Base-by-base conservation (phyloP, 2,888 invertebrate genomes). In the Euplagia quadripunctaria region DNA sequence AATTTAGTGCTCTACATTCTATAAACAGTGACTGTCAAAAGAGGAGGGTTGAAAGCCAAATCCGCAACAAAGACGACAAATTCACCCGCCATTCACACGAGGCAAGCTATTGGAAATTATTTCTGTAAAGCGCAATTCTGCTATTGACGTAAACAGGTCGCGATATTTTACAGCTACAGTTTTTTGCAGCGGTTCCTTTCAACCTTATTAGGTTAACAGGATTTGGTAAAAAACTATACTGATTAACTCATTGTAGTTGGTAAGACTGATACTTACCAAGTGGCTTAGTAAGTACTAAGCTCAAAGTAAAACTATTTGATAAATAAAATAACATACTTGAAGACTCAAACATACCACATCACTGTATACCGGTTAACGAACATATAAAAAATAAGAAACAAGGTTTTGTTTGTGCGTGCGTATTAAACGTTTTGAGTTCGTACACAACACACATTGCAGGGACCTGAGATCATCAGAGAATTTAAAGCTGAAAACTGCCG, bases 111-210 rank as follows among this genome's bases (percentile, higher is more conserved):
- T 91, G 90, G 91, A 91, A 93, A 92, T 93, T 89, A 92, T 93
- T 92, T 91, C 89, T 88, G 86, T 78, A 67, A 75, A 88, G 88
- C 87, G 87, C 89, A 87, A 67, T 88, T 89, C 92, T 93, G 93
- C 85, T 80, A 70, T 74, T 79, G 92, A 94, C 94, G 85, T 91
- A 94, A 93, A 87, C 93, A 89, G 94, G 94, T 91, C 94, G 88
- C 84, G 85, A 83, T 91, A 88, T 89, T 94, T 94, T 91, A 92
- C 89, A 83, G 86, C 81, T 80, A 85, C 85, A 71, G 63, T 79
- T 82, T n/a, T 77, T 84, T 84, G 86, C 82, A 85, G 80, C 83
- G 78, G 76, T 81, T 82, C 70, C 76, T 85, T 83, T 80, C 81
- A 79, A 79, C 83, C 80, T 81, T 82, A 84, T 87, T 80, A 82